A percentile compares a stretch with the other conserved stretches of the same genome.
Evolutionary conservation across 2,888 invertebrate species (phyloP).

Genomic region (Venusia cambrica): DNA sequence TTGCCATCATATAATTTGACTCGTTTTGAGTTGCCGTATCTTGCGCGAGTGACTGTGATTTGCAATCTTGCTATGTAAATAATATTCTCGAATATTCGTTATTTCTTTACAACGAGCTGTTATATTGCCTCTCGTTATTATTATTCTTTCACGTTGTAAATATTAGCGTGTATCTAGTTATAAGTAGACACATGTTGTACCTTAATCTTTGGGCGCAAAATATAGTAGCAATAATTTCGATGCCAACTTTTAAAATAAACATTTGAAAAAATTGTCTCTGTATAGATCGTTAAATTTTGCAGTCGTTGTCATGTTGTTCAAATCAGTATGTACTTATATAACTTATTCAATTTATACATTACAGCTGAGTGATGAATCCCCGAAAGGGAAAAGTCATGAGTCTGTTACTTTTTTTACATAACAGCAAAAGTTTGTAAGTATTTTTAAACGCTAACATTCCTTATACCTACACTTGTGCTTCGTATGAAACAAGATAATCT

Average conservation of each 20-base stretch:
- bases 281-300: conserved; percentile 65
- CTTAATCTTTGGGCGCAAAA: conserved; percentile 66
- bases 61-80: conserved; percentile 75
- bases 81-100: conserved; percentile 74
- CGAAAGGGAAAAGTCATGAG: too few relatives aligned
- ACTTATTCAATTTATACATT: conserved; percentile 49
- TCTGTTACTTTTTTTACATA: too few relatives aligned
- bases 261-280: conserved; percentile 49
- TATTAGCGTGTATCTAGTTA: conserved; percentile 64
- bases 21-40: conserved; percentile 33
- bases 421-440: conserved; percentile 58
- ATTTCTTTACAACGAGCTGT: conserved; percentile 65
- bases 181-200: conserved; percentile 78
- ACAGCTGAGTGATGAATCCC: too few relatives aligned
- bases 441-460: conserved; percentile 78
- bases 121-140: conserved; percentile 54
- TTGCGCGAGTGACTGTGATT: conserved; percentile 73
- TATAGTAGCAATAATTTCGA: conserved; percentile 75
- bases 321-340: conserved; percentile 32
- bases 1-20: conserved; percentile 15
- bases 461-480: conserved; percentile 37
- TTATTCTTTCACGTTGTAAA: conserved; percentile 67
- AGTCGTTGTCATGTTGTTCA: conserved; percentile 52
- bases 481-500: too few relatives aligned
- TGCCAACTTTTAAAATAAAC: conserved; percentile 68